Evolutionary conservation across 2,888 invertebrate genomes (phyloP).

Genomic region (Drosophila niveifrons): DNA sequence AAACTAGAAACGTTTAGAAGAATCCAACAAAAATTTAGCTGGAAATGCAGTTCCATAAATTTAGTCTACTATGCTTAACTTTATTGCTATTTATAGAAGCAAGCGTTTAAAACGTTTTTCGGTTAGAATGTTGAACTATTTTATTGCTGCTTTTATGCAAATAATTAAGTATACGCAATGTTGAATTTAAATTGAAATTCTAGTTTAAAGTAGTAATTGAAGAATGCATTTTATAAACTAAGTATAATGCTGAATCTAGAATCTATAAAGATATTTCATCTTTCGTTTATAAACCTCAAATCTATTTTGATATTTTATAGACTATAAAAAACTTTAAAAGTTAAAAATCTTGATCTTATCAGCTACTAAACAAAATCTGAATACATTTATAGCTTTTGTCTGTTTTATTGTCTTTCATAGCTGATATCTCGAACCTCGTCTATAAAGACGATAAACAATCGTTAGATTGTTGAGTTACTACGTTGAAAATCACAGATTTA

Average conservation of each 20-base stretch:
- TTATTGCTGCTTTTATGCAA: not conserved
- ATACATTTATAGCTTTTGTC: constrained; percentile 1
- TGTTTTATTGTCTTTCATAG: not conserved
- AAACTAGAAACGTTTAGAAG: constrained; percentile 7
- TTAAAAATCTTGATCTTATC: not conserved
- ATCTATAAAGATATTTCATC: not conserved
- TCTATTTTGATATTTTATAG: not conserved
- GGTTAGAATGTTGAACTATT: not conserved
- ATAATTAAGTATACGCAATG: not conserved
- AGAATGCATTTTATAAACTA: no score
- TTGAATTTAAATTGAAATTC: not conserved
- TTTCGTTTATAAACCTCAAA: not conserved
- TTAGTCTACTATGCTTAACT: not conserved
- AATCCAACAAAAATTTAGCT: not conserved
- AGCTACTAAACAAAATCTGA: not conserved
- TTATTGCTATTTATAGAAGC: not conserved
- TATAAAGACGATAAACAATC: no score
- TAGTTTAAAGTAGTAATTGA: no score
- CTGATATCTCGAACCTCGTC: not conserved
- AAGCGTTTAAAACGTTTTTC: not conserved
- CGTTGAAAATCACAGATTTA: not conserved
- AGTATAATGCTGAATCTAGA: no score
- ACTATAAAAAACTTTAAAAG: not conserved
- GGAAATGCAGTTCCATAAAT: not conserved
- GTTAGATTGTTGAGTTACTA: no score